Evolutionary conservation across 1,140 invertebrate species (phyloP).

Genomic region (Paraescarpia echinospica): DNA sequence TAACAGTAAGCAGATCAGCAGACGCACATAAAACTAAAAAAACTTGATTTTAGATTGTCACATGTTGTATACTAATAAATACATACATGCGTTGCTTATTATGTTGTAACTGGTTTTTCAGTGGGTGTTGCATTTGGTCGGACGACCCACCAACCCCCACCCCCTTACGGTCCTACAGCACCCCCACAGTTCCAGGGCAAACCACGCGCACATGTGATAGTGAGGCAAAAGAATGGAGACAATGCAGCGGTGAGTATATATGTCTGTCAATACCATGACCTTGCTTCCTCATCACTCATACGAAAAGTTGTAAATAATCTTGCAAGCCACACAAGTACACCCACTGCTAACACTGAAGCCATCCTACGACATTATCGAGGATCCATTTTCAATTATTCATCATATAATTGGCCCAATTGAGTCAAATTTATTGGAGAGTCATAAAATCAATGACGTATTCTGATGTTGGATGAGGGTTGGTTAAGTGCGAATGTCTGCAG

Average conservation of each 20-base stretch:
- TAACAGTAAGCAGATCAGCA: no score
- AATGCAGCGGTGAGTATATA: slow-evolving; percentile 35
- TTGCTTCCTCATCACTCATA: no score
- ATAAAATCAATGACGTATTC: background rate
- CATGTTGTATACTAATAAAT: no score
- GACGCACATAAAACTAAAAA: no score
- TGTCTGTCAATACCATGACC: background rate
- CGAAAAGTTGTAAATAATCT: no score
- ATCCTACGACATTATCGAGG: background rate
- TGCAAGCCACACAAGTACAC: no score
- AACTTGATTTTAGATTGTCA: no score
- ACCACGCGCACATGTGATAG: slow-evolving; percentile 28
- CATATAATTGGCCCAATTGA: background rate
- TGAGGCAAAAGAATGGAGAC: slow-evolving; percentile 42
- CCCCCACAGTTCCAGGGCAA: slow-evolving; percentile 32
- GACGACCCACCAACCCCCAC: slow-evolving; percentile 40
- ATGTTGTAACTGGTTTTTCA: background rate
- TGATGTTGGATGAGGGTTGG: background rate
- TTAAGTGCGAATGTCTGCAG: background rate
- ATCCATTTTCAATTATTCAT: background rate
- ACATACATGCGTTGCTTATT: no score
- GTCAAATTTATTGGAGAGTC: background rate
- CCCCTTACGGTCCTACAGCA: slow-evolving; percentile 26
- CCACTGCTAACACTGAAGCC: background rate
- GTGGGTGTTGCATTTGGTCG: slow-evolving; percentile 50